Evolutionary conservation across 1,140 invertebrate species (phyloP).

Genomic region (Cryptotermes secundus): DNA sequence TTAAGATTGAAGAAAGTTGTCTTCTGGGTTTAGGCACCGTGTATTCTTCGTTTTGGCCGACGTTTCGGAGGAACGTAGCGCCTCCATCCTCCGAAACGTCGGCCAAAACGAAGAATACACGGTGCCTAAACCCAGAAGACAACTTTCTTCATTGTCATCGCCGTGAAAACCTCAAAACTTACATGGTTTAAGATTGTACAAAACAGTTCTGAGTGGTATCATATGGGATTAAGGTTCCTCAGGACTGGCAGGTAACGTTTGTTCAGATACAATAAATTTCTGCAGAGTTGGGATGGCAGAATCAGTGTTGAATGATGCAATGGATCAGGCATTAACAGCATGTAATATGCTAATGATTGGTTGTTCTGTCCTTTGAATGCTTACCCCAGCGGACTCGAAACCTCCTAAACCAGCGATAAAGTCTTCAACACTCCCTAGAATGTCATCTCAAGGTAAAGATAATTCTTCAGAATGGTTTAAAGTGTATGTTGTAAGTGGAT

Average conservation of each 20-base stretch:
- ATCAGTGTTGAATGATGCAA: slow-evolving; percentile 19
- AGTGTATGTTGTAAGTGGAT: too few relatives aligned
- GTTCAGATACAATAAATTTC: not conserved
- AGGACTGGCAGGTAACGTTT: not conserved
- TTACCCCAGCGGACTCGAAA: slow-evolving; percentile 80
- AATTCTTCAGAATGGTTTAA: not conserved
- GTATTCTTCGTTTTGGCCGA: too few relatives aligned
- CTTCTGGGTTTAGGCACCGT: too few relatives aligned
- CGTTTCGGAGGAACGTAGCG: too few relatives aligned
- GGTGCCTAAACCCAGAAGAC: too few relatives aligned
- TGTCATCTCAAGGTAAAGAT: slow-evolving; percentile 84
- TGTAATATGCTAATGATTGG: slow-evolving; percentile 19
- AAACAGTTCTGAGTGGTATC: not conserved
- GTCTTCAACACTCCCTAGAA: slow-evolving; percentile 88
- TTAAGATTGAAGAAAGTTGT: too few relatives aligned
- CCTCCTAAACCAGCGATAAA: slow-evolving; percentile 93
- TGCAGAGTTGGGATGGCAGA: slow-evolving; percentile 13
- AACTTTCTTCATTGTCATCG: too few relatives aligned
- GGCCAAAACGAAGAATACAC: too few relatives aligned
- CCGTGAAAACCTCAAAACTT: too few relatives aligned
- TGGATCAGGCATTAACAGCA: not conserved
- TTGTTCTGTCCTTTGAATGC: slow-evolving; percentile 44
- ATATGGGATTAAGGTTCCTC: not conserved
- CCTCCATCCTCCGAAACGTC: too few relatives aligned
- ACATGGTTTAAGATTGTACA: not conserved